A percentile compares a stretch with the other conserved stretches of the same genome.
These are phyloP conservation scores for Triplophysa dalaica DNA, from an alignment of 2,113 vertebrate species.

Conservation along the genomic window DNA sequence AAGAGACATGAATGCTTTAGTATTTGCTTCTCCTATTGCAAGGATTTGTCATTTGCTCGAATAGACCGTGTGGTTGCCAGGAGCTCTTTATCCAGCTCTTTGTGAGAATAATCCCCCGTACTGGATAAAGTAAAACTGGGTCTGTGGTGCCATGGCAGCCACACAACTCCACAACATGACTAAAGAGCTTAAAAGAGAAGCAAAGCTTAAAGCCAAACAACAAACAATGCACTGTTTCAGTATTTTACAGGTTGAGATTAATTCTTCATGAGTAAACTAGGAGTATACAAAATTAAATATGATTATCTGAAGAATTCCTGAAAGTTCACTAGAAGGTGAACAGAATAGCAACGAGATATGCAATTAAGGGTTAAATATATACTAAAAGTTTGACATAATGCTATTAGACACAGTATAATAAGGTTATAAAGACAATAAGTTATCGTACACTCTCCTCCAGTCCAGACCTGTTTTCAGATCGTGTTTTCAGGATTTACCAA, in stretches of 20 bases:
- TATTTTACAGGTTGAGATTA: not conserved
- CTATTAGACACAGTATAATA: no score
- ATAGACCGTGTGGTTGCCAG: constrained; percentile 2
- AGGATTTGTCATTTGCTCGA: constrained; percentile 5
- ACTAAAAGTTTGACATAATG: not conserved
- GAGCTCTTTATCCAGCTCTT: not conserved
- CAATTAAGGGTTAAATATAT: not conserved
- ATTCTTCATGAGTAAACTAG: not conserved
- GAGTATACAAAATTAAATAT: not conserved
- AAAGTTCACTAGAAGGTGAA: not conserved
- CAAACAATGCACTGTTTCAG: not conserved
- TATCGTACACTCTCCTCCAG: not conserved
- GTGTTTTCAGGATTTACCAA: not conserved
- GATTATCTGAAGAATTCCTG: not conserved
- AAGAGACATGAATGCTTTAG: not conserved
- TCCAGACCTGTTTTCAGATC: not conserved
- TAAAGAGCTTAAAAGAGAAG: constrained; percentile 23
- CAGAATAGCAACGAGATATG: not conserved
- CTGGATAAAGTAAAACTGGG: not conserved
- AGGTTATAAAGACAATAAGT: not conserved
- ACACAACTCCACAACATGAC: constrained; percentile 10
- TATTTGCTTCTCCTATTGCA: not conserved
- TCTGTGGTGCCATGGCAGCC: constrained; percentile 10
- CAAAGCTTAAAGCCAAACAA: not conserved
- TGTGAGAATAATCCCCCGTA: constrained; percentile 21